A percentile compares a stretch with the other conserved stretches of the same genome.
phyloP scores from a whole-genome alignment of 2,113 vertebrate genomes.

The Leucosticte australis region DNA sequence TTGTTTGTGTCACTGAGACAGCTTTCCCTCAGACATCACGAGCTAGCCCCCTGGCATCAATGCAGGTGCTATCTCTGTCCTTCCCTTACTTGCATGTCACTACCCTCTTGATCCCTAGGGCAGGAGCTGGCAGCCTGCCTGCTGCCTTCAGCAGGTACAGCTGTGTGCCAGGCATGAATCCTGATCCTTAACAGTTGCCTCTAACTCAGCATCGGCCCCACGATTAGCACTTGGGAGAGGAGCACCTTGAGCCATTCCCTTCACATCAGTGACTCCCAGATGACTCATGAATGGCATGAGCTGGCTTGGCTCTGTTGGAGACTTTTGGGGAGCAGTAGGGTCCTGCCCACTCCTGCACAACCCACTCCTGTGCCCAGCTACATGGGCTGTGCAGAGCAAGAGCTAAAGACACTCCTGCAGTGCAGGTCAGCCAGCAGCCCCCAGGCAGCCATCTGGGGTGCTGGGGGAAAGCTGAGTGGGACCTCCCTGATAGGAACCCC shows the following conservation, averaged over 20 bases:
- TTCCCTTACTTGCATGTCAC: neutral
- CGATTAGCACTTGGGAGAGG: neutral
- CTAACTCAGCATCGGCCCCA: neutral
- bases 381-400: neutral
- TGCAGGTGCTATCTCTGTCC: neutral
- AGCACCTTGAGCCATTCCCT: neutral
- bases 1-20: neutral
- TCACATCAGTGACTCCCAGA: neutral
- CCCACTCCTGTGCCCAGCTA: rapidly evolving
- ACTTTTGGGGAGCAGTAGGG: neutral
- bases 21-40: neutral
- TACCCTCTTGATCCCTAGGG: neutral
- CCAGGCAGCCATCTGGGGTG: neutral
- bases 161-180: rapidly evolving
- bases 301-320: rapidly evolving
- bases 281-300: neutral
- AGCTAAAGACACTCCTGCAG: neutral
- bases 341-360: neutral
- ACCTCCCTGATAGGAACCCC: rapidly evolving
- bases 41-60: neutral
- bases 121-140: neutral
- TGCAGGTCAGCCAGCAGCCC: neutral
- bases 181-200: neutral
- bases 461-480: neutral
- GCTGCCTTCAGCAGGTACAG: neutral